Evolutionary conservation across 2,113 vertebrate genomes (phyloP), one percentile per base, ranked within the genome.

Genomic region (Pipa parva): DNA sequence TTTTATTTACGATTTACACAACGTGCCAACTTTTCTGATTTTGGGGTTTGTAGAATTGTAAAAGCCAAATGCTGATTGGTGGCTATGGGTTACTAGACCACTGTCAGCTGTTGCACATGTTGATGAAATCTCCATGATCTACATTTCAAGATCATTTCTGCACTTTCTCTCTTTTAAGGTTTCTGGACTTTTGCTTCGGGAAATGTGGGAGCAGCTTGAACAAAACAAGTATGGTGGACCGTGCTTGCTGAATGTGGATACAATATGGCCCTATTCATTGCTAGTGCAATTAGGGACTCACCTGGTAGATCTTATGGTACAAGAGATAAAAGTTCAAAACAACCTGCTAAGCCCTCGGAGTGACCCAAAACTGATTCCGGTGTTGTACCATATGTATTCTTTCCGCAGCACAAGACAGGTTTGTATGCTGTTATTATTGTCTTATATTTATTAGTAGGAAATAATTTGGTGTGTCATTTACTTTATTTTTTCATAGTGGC

Each of bases 311-410:
- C 5, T 97, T 2, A 80, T 98, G 79, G 91, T 98, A 36, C 85
- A 85, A 36, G 74, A 83, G 1, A 75, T 94, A 11, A 92, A 85
- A 76, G 79, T 98, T 69, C 85, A 86, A 1, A 84, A 73, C 61
- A 81, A 88, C 75, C 71, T 89, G 64, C 78, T 88, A 8, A 83
- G 73, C 1, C 74, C 56, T 0, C 64, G 56, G 15, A 33, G 71
- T 6, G 27, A 83, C 15, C 55, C 59, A 45, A 89, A 75, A 37
- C 77, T 79, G 29, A 87, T 98, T 70, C 92, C 94, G 0, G 85
- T 92, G 39, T 88, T 99, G 20, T 98, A 98, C 75, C 97, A 99
- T 24, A 85, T 97, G 80, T 98, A 98, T 71, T 88, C 93, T 36
- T 98, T 96, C 79, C 92, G 84, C 6, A 92, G 84, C 79, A 85